Evolutionary conservation across 1,140 invertebrate species (phyloP).

Genomic region (Parapsyche elsis): DNA sequence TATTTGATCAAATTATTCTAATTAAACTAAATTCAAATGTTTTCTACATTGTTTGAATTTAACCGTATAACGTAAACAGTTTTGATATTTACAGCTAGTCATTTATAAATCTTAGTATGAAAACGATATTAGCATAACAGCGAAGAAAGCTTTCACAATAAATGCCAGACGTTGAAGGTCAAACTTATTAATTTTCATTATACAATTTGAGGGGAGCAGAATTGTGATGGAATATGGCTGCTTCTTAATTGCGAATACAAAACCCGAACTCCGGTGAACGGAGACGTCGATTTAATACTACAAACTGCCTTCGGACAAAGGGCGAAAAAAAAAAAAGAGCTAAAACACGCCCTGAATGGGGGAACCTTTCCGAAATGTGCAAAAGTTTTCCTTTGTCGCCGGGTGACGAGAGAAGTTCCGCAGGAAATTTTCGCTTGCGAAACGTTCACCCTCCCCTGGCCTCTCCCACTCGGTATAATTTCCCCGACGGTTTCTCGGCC

Average conservation of each 20-base stretch:
- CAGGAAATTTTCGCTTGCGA: conserved; percentile 23
- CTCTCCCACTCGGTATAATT: conserved; percentile 19
- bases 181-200: background rate
- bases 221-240: background rate
- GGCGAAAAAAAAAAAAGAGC: conserved; percentile 25
- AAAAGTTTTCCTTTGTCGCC: conserved; percentile 33
- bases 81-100: too few relatives aligned
- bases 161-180: background rate
- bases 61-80: too few relatives aligned
- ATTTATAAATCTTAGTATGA: too few relatives aligned
- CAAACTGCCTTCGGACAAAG: conserved; percentile 40
- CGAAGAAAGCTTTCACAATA: too few relatives aligned
- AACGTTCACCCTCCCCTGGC: background rate
- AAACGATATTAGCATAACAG: too few relatives aligned
- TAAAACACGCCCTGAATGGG: background rate
- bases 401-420: conserved; percentile 11
- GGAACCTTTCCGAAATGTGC: conserved; percentile 32
- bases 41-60: too few relatives aligned
- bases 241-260: background rate
- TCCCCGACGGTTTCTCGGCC: conserved; percentile 14
- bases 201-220: background rate
- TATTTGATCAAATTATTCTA: too few relatives aligned
- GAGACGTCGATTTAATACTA: conserved; percentile 36
- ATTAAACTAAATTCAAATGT: too few relatives aligned
- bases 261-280: background rate